A percentile compares a stretch with the other conserved stretches of the same genome.
Conservation (phyloP, 2,888 invertebrate genomes). For the Tipula lateralis region DNA sequence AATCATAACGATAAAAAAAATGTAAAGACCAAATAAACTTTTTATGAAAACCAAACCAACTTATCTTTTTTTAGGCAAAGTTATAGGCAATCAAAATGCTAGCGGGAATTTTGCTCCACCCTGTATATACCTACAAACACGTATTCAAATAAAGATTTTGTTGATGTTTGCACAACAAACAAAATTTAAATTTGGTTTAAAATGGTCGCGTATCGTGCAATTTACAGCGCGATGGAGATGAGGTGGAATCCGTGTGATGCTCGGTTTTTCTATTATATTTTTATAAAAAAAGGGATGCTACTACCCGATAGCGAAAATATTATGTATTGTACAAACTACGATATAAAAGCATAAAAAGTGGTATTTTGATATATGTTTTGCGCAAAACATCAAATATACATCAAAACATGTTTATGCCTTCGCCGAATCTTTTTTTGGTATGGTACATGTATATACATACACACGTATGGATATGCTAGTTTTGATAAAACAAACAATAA, state of each 20-base stretch:
- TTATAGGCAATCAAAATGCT: too few species aligned
- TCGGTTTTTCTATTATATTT: not conserved
- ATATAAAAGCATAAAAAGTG: too few species aligned
- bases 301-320: not conserved
- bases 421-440: not conserved
- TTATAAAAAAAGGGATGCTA: not conserved
- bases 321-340: not conserved
- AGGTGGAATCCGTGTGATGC: not conserved
- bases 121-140: too few species aligned
- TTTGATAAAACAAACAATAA: not conserved
- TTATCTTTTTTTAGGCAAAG: too few species aligned
- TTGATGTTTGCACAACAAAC: not conserved
- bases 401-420: not conserved
- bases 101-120: too few species aligned
- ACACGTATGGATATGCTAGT: not conserved
- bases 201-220: not conserved
- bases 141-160: not conserved
- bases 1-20: too few species aligned
- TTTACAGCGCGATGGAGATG: not conserved
- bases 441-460: not conserved
- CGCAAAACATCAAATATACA: not conserved
- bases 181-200: not conserved
- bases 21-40: too few species aligned
- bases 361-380: not conserved
- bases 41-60: too few species aligned